phyloP scores from a whole-genome alignment of 2,113 vertebrate species.

The Spilogale gracilis region DNA sequence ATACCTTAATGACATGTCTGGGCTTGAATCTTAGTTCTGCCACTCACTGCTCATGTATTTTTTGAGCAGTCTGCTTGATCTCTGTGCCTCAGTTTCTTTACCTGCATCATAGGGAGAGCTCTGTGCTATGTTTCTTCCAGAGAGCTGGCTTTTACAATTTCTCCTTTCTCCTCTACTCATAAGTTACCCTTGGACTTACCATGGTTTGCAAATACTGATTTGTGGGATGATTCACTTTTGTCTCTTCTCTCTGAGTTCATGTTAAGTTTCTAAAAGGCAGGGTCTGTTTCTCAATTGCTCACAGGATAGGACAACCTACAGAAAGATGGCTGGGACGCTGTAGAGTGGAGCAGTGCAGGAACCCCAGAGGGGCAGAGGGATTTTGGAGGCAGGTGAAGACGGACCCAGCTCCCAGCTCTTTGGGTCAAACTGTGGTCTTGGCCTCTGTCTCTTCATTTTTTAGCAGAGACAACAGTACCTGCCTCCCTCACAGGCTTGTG shows the following conservation, averaged over 20 bases:
- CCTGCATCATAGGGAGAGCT: neutral
- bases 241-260: neutral
- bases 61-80: neutral
- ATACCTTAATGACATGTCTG: neutral
- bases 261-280: neutral
- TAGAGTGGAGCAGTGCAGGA: too few relatives aligned
- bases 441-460: neutral
- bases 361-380: rapidly evolving
- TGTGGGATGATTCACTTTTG: neutral
- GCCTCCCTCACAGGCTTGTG: neutral
- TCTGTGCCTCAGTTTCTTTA: neutral
- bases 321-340: neutral
- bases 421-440: neutral
- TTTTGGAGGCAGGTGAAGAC: neutral
- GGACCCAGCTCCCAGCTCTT: neutral
- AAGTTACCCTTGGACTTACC: neutral
- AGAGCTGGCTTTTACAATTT: neutral
- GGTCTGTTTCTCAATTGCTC: neutral
- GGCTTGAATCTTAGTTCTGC: too few relatives aligned
- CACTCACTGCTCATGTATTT: neutral
- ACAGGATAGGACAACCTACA: neutral
- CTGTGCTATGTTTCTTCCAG: neutral
- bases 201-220: neutral
- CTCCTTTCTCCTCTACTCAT: neutral
- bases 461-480: too few relatives aligned